phyloP scores from a whole-genome alignment of 2,888 invertebrate genomes.

The Ethmia dodecea region DNA sequence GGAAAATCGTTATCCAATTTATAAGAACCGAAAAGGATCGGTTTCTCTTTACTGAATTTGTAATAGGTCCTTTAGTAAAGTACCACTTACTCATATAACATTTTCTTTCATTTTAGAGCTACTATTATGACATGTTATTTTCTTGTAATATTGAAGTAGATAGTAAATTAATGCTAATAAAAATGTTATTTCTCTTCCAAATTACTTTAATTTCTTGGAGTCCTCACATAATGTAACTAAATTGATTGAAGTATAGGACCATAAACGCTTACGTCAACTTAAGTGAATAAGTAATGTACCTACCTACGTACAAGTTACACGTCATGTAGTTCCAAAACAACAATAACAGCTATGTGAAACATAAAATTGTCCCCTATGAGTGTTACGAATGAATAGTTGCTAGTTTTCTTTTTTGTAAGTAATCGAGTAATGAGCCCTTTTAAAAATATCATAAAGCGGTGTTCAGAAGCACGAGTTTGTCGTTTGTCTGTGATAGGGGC shows the following conservation, averaged over 20 bases:
- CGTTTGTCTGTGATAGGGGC: slow-evolving; percentile 69
- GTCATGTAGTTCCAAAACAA: slow-evolving; percentile 55
- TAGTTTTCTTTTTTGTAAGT: slow-evolving; percentile 54
- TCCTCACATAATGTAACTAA: no score
- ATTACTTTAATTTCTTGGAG: slow-evolving; percentile 47
- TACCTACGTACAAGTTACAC: slow-evolving; percentile 47
- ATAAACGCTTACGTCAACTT: slow-evolving; percentile 40
- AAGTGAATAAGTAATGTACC: slow-evolving; percentile 56
- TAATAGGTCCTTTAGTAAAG: no score
- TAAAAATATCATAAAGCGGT: slow-evolving; percentile 68
- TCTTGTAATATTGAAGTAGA: no score
- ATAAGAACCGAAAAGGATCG: no score
- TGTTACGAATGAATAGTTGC: slow-evolving; percentile 37
- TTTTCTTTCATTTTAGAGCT: no score
- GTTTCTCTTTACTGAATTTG: no score
- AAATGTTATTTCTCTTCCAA: slow-evolving; percentile 26
- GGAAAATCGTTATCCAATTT: no score
- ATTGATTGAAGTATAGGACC: slow-evolving; percentile 50
- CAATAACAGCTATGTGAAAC: slow-evolving; percentile 57
- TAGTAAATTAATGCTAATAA: no score
- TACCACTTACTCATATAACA: no score
- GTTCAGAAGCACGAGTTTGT: slow-evolving; percentile 53
- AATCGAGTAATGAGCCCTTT: slow-evolving; percentile 55
- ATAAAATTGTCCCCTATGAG: slow-evolving; percentile 71
- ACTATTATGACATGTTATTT: no score